phyloP scores from a whole-genome alignment of 2,797 vertebrate species.

The Lepilemur septentrionalis region DNA sequence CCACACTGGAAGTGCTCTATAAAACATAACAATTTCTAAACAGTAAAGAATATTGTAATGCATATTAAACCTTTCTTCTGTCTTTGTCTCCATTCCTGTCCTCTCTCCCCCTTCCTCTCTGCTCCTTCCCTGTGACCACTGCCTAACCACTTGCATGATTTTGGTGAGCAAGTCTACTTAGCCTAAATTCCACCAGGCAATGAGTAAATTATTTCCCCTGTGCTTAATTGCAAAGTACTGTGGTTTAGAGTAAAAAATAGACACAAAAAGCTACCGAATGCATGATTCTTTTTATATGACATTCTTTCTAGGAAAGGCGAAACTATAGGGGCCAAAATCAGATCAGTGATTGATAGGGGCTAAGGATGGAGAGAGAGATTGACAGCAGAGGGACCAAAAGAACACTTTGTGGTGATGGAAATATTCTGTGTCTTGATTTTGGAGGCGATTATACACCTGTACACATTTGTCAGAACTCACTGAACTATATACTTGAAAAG shows the following conservation, averaged over 20 bases:
- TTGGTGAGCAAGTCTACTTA: conserved; percentile 2
- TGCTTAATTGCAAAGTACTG: conserved; percentile 39
- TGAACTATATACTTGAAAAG: background rate
- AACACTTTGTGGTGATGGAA: background rate
- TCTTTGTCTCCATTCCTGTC: background rate
- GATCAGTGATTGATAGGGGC: background rate
- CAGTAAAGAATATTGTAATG: background rate
- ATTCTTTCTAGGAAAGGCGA: background rate
- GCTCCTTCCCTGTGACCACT: background rate
- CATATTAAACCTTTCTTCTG: background rate
- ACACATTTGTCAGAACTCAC: background rate
- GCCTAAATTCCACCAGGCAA: conserved; percentile 39
- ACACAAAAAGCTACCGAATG: background rate
- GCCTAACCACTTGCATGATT: background rate
- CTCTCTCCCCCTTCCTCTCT: background rate
- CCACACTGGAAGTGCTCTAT: background rate
- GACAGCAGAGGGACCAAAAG: background rate
- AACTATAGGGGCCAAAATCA: background rate
- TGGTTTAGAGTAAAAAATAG: conserved; percentile 57
- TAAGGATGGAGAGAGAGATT: background rate
- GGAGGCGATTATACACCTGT: background rate
- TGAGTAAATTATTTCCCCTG: conserved; percentile 7
- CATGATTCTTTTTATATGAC: background rate
- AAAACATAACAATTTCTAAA: background rate
- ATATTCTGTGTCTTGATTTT: background rate